Percentiles rank a stretch among this genome's conserved stretches.
These are phyloP conservation scores for Megalops cyprinoides DNA, from an alignment of 2,797 vertebrate species.

Conservation along the genomic window DNA sequence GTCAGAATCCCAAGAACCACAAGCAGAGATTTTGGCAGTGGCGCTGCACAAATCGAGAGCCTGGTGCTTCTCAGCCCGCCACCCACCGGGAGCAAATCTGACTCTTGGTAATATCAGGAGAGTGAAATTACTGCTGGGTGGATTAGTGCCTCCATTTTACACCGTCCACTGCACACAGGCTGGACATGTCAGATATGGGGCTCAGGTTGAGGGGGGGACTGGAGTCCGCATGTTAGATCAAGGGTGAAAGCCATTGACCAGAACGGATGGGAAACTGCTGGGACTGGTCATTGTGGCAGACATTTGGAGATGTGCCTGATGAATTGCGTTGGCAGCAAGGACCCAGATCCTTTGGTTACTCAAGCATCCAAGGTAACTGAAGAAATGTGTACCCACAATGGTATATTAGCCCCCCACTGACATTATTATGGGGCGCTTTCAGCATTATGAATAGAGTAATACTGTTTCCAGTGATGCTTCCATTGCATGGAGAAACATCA, in stretches of 20 bases:
- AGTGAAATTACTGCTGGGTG: neutral
- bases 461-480: no score
- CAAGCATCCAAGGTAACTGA: neutral
- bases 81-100: conserved; percentile 59
- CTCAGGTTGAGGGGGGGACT: neutral
- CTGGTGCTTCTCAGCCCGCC: conserved; percentile 50
- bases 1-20: conserved; percentile 44
- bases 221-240: conserved; percentile 17
- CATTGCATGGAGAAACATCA: no score
- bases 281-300: neutral
- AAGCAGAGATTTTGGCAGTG: conserved; percentile 36
- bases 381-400: neutral
- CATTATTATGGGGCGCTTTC: neutral
- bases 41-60: conserved; percentile 37
- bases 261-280: neutral
- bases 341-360: no score
- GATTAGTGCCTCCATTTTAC: conserved; percentile 1
- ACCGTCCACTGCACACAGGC: conserved; percentile 29
- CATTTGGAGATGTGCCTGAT: neutral
- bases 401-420: neutral
- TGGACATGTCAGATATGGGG: conserved; percentile 30
- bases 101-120: conserved; percentile 42
- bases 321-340: neutral
- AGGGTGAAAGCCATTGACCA: neutral
- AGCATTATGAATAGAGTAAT: no score